A percentile compares a stretch with the other conserved stretches of the same genome.
Conservation (phyloP, 2,888 invertebrate genomes). For the Agelastica alni region DNA sequence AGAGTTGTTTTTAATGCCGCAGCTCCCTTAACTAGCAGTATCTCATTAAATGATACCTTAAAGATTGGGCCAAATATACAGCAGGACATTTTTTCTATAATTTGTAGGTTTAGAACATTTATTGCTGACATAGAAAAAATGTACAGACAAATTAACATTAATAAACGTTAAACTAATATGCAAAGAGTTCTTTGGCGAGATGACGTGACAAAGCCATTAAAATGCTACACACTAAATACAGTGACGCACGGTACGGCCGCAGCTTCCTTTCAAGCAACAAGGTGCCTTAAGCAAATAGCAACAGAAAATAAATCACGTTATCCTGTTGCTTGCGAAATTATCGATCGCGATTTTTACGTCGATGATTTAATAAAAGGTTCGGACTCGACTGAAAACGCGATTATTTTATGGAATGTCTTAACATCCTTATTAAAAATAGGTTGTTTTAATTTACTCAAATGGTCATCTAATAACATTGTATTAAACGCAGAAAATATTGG, state of each 20-base stretch:
- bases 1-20: too few relatives aligned
- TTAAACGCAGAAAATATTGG: too few relatives aligned
- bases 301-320: slow-evolving; percentile 5
- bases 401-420: slow-evolving; percentile 9
- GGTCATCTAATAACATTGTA: too few relatives aligned
- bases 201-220: slow-evolving; percentile 9
- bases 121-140: slow-evolving; percentile 41
- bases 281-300: slow-evolving; percentile 25
- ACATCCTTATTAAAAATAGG: too few relatives aligned
- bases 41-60: slow-evolving; percentile 29
- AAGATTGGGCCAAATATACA: slow-evolving; percentile 8
- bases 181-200: slow-evolving; percentile 35
- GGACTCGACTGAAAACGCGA: slow-evolving; percentile 10
- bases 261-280: slow-evolving; percentile 29
- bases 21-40: too few relatives aligned
- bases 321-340: slow-evolving; percentile 12
- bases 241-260: slow-evolving; percentile 27
- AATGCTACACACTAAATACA: slow-evolving; percentile 26
- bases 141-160: slow-evolving; percentile 33
- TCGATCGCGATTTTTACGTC: slow-evolving; percentile 26
- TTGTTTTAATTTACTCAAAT: too few relatives aligned
- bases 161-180: slow-evolving; percentile 23
- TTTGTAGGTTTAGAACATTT: too few relatives aligned
- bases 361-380: too few relatives aligned
- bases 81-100: too few relatives aligned